Evolutionary conservation across 2,888 invertebrate genomes (phyloP).

Genomic region (Drosophila quinaria): DNA sequence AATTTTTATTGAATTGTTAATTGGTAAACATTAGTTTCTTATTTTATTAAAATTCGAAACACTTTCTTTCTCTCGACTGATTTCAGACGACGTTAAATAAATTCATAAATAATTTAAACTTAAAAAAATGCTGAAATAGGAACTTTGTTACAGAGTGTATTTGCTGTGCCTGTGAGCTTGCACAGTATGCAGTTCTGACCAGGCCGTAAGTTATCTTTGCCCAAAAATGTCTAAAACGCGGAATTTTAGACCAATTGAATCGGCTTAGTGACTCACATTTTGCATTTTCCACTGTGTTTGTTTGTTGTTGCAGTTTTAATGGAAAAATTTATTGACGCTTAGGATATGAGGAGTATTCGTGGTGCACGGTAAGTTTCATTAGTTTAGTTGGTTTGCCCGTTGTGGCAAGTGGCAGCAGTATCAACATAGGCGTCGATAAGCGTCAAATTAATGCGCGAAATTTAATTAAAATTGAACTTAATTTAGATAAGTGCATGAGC

Average conservation of each 20-base stretch:
- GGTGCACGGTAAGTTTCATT: constrained; percentile 18
- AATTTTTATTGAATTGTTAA: too few species aligned
- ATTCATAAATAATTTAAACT: too few species aligned
- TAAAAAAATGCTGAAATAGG: too few species aligned
- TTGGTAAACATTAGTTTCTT: too few species aligned
- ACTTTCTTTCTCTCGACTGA: too few species aligned
- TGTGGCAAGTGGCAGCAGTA: not conserved
- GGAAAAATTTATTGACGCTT: constrained; percentile 6
- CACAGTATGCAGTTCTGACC: constrained; percentile 6
- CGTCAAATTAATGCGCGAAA: constrained; percentile 53
- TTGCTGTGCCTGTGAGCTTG: not conserved
- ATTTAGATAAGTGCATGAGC: constrained; percentile 59
- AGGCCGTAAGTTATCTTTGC: constrained; percentile 2
- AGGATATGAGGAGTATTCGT: not conserved
- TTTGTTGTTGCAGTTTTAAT: constrained; percentile 5
- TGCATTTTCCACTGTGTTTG: constrained; percentile 6
- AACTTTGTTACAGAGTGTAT: too few species aligned
- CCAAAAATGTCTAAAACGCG: constrained; percentile 7
- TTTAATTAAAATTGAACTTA: constrained; percentile 68
- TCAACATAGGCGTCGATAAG: constrained; percentile 17
- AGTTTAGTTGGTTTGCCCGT: constrained; percentile 11
- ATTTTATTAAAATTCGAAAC: too few species aligned
- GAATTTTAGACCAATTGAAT: constrained; percentile 60
- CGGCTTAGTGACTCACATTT: constrained; percentile 44
- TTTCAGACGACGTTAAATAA: too few species aligned